Percentiles rank a stretch among this genome's conserved stretches.
Evolutionary conservation across 1,140 invertebrate species (phyloP).

Genomic region (Hylyphantes graminicola): DNA sequence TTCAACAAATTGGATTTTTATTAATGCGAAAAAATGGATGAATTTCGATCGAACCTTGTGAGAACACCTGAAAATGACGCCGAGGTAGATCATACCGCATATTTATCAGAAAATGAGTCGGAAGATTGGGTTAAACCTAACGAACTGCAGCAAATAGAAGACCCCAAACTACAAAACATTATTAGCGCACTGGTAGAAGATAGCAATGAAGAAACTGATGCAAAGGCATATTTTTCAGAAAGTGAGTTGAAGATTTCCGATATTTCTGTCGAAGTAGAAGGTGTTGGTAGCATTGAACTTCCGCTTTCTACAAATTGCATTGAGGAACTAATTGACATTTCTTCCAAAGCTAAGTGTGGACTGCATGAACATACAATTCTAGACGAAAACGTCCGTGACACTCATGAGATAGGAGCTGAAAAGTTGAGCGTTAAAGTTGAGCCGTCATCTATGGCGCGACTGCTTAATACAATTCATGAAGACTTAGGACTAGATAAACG

Average conservation of each 20-base stretch:
- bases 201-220: too few species aligned
- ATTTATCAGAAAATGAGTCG: too few species aligned
- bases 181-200: too few species aligned
- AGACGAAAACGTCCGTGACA: not conserved
- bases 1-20: too few species aligned
- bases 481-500: not conserved
- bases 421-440: not conserved
- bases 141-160: too few species aligned
- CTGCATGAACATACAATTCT: not conserved
- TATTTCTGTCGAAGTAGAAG: not conserved
- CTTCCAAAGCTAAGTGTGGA: slow-evolving; percentile 8
- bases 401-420: not conserved
- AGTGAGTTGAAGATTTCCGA: not conserved
- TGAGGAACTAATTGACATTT: not conserved
- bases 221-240: too few species aligned
- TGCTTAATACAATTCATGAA: not conserved
- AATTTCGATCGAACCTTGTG: too few species aligned
- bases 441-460: not conserved
- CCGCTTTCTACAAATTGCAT: not conserved
- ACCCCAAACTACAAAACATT: too few species aligned
- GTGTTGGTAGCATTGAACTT: not conserved
- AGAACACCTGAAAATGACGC: too few species aligned
- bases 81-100: too few species aligned
- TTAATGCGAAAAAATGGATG: too few species aligned
- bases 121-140: too few species aligned